These are phyloP conservation scores for Heliocidaris erythrogramma DNA, from an alignment of 35 echinoderm and acorn worm species.

Conservation along the genomic window DNA sequence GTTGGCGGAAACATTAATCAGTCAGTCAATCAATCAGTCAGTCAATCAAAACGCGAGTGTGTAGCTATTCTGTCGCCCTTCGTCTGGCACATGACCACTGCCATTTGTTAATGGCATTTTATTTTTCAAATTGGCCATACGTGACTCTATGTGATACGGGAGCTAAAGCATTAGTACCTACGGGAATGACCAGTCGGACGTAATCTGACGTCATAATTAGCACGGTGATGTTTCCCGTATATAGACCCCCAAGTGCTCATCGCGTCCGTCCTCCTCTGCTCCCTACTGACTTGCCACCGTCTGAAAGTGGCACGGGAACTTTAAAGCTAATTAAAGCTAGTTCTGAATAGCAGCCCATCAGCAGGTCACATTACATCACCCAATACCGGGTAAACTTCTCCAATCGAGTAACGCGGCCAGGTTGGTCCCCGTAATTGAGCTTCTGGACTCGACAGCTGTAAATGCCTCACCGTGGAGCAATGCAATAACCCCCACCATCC, in stretches of 20 bases:
- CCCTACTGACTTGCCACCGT: background rate
- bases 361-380: background rate
- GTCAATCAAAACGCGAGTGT: no score
- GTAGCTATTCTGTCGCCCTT: no score
- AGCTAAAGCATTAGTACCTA: background rate
- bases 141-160: background rate
- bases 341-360: slow-evolving; percentile 16
- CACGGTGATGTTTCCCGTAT: background rate
- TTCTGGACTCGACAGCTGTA: background rate
- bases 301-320: background rate
- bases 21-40: no score
- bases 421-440: background rate
- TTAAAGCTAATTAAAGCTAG: slow-evolving; percentile 12
- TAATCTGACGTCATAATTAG: background rate
- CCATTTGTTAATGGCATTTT: background rate
- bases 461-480: background rate
- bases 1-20: no score
- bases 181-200: background rate
- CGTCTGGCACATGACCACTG: no score
- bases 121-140: background rate
- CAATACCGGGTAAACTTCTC: slow-evolving; percentile 10
- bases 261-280: background rate
- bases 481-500: background rate
- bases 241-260: background rate
- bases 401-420: background rate